Evolutionary conservation across 2,888 invertebrate genomes (phyloP).

Genomic region (Portevinia maculata): DNA sequence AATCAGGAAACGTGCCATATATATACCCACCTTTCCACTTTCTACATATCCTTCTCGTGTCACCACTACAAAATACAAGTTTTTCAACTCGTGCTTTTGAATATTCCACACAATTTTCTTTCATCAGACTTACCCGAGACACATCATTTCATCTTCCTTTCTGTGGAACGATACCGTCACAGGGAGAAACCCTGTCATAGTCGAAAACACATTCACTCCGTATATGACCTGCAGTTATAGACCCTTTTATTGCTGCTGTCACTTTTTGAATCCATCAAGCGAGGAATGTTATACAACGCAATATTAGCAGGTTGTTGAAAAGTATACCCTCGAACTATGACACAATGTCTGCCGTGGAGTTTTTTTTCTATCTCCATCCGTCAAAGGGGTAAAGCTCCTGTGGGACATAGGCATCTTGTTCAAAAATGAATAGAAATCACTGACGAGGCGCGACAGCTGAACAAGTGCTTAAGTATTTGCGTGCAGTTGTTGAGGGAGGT

Average conservation of each 20-base stretch:
- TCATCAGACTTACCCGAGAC: slow-evolving; percentile 55
- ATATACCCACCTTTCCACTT: slow-evolving; percentile 13
- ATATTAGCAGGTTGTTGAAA: slow-evolving; percentile 62
- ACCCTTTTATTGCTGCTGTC: slow-evolving; percentile 60
- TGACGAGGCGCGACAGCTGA: slow-evolving; percentile 41
- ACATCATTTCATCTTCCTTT: slow-evolving; percentile 20
- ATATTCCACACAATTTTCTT: slow-evolving; percentile 48
- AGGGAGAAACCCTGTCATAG: slow-evolving; percentile 34
- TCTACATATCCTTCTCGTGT: not conserved
- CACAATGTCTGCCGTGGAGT: slow-evolving; percentile 42
- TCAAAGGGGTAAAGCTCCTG: slow-evolving; percentile 44
- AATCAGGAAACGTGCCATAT: slow-evolving; percentile 28
- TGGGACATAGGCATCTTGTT: slow-evolving; percentile 40
- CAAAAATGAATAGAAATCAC: slow-evolving; percentile 39
- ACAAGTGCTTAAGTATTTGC: slow-evolving; percentile 43
- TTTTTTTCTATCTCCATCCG: slow-evolving; percentile 13
- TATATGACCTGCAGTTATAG: slow-evolving; percentile 50
- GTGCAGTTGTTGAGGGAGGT: slow-evolving; percentile 13
- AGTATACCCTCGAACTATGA: slow-evolving; percentile 55
- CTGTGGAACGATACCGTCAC: not conserved
- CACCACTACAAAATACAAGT: slow-evolving; percentile 7
- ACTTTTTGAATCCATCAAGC: slow-evolving; percentile 58
- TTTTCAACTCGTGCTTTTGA: slow-evolving; percentile 41
- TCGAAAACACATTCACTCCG: slow-evolving; percentile 34
- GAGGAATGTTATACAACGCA: slow-evolving; percentile 46